Percentiles rank a stretch among this genome's conserved stretches.
Conservation (phyloP, 1,140 invertebrate genomes). For the Lordiphosa collinella region DNA sequence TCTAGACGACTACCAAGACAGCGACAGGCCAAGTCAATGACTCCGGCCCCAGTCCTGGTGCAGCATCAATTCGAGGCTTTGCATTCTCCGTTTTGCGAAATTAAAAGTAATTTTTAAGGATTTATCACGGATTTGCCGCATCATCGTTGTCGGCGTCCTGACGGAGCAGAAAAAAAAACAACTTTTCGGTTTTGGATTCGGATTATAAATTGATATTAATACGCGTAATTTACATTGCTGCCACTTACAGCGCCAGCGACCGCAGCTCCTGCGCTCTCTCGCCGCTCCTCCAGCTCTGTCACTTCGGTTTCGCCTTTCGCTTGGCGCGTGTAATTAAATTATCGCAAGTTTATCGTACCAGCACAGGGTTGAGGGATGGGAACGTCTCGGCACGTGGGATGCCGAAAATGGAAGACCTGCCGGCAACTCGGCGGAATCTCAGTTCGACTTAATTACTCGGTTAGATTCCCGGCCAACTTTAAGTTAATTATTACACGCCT, state of each 20-base stretch:
- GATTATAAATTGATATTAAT: constrained; percentile 64
- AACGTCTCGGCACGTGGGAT: constrained; percentile 6
- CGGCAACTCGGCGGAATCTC: constrained; percentile 20
- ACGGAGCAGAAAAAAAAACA: constrained; percentile 23
- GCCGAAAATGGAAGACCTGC: constrained; percentile 8
- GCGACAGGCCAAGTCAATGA: constrained; percentile 18
- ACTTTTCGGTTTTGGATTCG: constrained; percentile 37
- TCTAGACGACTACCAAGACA: constrained; percentile 11
- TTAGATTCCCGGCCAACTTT: constrained; percentile 31
- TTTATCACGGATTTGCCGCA: constrained; percentile 61
- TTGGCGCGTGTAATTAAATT: constrained; percentile 55
- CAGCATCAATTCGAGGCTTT: constrained; percentile 48
- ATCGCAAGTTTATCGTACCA: constrained; percentile 50
- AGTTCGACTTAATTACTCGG: constrained; percentile 44
- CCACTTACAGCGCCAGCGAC: constrained; percentile 39
- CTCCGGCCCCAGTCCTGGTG: constrained; percentile 2
- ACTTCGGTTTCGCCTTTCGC: constrained; percentile 13
- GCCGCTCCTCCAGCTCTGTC: background rate
- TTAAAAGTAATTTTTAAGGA: constrained; percentile 63
- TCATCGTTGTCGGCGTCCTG: constrained; percentile 36
- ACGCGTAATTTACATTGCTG: constrained; percentile 60
- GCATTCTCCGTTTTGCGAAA: constrained; percentile 39
- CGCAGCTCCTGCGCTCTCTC: constrained; percentile 13
- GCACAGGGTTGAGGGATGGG: constrained; percentile 13
- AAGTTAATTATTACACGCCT: constrained; percentile 36